phyloP scores from a whole-genome alignment of 2,113 vertebrate species.

The Athene noctua region DNA sequence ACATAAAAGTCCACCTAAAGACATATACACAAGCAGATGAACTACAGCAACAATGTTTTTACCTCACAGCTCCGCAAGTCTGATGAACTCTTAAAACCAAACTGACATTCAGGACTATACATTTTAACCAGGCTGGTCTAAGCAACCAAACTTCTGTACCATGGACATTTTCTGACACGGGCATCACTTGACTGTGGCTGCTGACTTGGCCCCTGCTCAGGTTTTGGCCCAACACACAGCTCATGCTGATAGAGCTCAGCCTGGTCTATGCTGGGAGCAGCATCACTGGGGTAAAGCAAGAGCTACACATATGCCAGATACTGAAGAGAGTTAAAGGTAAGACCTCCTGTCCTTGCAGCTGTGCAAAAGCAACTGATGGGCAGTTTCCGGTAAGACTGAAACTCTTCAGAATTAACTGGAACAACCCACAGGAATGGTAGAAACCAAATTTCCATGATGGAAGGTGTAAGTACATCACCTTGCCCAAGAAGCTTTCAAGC shows the following conservation, averaged over 20 bases:
- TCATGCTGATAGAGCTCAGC: not conserved
- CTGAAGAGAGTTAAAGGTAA: not conserved
- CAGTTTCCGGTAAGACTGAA: not conserved
- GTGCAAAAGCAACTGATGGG: not conserved
- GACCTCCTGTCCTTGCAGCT: not conserved
- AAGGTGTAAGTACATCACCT: not conserved
- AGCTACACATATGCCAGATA: accelerated
- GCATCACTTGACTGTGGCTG: not conserved
- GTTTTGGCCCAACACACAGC: not conserved
- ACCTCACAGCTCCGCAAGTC: not conserved
- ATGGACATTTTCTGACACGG: not conserved
- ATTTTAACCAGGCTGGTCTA: not conserved
- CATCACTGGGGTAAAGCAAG: not conserved
- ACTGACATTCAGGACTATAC: accelerated
- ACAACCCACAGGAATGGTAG: not conserved
- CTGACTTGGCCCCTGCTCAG: not conserved
- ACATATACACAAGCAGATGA: not conserved
- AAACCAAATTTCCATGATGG: not conserved
- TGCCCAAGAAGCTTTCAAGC: not conserved
- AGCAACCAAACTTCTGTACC: not conserved
- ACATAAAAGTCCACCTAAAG: not conserved
- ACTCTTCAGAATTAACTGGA: not conserved
- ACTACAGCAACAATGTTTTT: not conserved
- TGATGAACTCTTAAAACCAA: not conserved
- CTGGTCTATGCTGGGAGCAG: not conserved